Evolutionary conservation across 2,113 vertebrate genomes (phyloP), one percentile per base, ranked within the genome.

Genomic region (Pterocles gutturalis): DNA sequence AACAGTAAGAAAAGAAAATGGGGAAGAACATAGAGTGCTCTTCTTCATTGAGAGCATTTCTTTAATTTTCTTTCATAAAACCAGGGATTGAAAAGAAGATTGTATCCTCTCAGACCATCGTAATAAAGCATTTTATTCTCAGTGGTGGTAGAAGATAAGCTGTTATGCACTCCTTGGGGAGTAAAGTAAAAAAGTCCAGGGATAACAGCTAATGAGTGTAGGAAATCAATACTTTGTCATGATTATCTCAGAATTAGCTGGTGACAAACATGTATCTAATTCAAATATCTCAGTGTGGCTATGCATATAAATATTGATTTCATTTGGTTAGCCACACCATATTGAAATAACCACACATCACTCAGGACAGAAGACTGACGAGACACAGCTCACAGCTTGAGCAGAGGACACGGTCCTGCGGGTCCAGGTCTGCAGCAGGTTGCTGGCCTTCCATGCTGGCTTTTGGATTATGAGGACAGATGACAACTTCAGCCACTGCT

Each of bases 371-470:
- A 80, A 64, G 51, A 77, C 0, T 29, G 45, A 80, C 36, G n/a
- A 86, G 54, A 34, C n/a, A 34, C n/a, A 78, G 49, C 25, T 71
- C 53, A 17, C 19, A 69, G 21, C 7, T 4, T 77, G 21, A 7
- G 2, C 16, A 36, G n/a, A 85, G 4, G 6, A 61, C 7, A 3
- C 4, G 6, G 51, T 75, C 9, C 46, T 88, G 43, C 0, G 3
- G n/a, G 12, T 78, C 18, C 28, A 34, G 5, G 9, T 67, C 49
- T 78, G 21, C 14, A 28, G 26, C 61, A 90, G 43, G 34, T 33
- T 2, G 0, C 24, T 87, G 58, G 43, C 12, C 10, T n/a, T 78
- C 34, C 18, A 8, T 1, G 0, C 13, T 70, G 49, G 8, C 14
- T 85, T 93, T 45, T 85, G 36, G 21, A 41, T 49, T 79, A 34